phyloP scores from a whole-genome alignment of 2,888 invertebrate genomes.

The Sipha maydis region DNA sequence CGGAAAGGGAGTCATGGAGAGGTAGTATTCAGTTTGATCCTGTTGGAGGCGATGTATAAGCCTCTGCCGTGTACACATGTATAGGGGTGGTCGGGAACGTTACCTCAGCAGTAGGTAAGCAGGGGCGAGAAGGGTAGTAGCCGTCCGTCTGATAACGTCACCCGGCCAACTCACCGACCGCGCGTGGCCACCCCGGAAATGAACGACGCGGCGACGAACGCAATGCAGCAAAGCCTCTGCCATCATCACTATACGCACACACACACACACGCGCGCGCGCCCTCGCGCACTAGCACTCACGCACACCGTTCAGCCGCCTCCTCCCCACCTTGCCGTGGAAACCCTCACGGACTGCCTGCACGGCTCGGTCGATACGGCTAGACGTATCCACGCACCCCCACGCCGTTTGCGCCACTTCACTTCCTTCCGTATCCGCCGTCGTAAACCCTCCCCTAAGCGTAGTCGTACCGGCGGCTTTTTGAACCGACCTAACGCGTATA shows the following conservation, averaged over 20 bases:
- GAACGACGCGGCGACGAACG: constrained; percentile 59
- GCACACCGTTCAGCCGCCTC: background rate
- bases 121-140: constrained; percentile 32
- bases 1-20: background rate
- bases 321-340: background rate
- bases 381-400: constrained; percentile 39
- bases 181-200: constrained; percentile 53
- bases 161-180: constrained; percentile 63
- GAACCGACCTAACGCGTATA: background rate
- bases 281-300: background rate
- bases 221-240: constrained; percentile 62
- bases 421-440: background rate
- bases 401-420: constrained; percentile 4
- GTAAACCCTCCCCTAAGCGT: background rate
- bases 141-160: constrained; percentile 58
- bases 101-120: background rate
- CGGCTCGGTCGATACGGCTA: constrained; percentile 60
- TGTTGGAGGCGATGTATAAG: background rate
- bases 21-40: constrained; percentile 21
- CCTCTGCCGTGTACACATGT: background rate
- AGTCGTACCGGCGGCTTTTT: background rate
- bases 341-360: background rate
- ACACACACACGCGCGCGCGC: background rate
- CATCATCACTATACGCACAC: background rate
- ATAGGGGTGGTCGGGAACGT: constrained; percentile 34